These are phyloP conservation scores for Axis porcinus DNA, from an alignment of 2,113 vertebrate species.

Conservation along the genomic window DNA sequence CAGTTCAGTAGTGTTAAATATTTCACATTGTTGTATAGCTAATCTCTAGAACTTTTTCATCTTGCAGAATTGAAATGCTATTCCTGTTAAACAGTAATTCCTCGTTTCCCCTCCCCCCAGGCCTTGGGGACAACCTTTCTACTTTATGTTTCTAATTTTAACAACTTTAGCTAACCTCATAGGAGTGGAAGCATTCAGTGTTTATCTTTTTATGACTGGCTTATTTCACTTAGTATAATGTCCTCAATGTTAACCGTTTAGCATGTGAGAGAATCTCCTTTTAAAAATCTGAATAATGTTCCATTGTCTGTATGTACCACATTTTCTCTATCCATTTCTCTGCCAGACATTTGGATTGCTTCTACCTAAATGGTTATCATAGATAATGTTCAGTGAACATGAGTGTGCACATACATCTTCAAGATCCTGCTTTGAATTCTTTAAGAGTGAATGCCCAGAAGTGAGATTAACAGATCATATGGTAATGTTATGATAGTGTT, in stretches of 20 bases:
- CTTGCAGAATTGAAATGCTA: background rate
- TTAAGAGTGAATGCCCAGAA: background rate
- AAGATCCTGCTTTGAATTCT: background rate
- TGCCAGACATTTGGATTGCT: background rate
- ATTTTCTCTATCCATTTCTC: background rate
- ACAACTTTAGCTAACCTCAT: background rate
- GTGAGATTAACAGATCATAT: background rate
- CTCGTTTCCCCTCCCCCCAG: background rate
- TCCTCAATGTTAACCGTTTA: background rate
- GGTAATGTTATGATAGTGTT: background rate
- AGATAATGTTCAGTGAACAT: background rate
- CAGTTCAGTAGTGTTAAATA: background rate
- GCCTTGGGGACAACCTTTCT: background rate
- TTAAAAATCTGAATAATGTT: background rate
- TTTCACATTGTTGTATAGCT: background rate
- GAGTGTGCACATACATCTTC: background rate
- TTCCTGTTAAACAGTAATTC: background rate
- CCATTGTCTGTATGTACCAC: background rate
- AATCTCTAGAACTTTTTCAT: background rate
- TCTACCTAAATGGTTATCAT: background rate
- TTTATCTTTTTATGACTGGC: background rate
- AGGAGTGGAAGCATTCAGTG: background rate
- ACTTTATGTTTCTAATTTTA: constrained; percentile 16
- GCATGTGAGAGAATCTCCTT: background rate
- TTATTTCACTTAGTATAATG: background rate